Evolutionary conservation across 2,888 invertebrate species (phyloP).

Genomic region (Sphinx pinastri): DNA sequence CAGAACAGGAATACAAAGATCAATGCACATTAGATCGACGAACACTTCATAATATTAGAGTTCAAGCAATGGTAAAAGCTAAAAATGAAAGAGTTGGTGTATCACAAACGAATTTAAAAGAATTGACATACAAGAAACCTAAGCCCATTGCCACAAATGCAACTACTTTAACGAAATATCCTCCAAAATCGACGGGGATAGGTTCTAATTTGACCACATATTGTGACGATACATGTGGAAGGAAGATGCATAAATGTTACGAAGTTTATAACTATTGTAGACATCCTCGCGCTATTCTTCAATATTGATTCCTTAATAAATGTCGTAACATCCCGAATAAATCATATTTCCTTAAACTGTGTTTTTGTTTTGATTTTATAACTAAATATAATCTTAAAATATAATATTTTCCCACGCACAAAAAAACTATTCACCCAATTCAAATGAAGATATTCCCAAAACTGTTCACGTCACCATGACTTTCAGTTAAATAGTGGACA

Average conservation of each 20-base stretch:
- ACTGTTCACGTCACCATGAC: not conserved
- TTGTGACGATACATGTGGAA: not conserved
- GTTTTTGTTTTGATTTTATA: not conserved
- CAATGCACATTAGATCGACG: slow-evolving; percentile 34
- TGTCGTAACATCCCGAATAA: not conserved
- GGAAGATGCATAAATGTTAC: slow-evolving; percentile 27
- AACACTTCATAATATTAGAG: slow-evolving; percentile 36
- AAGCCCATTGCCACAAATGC: slow-evolving; percentile 33
- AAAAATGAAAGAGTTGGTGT: slow-evolving; percentile 32
- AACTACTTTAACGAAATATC: slow-evolving; percentile 52
- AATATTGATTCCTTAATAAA: not conserved
- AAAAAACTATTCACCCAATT: too few relatives aligned
- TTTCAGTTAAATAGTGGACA: not conserved
- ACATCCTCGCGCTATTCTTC: not conserved
- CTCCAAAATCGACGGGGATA: slow-evolving; percentile 46
- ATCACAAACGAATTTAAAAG: slow-evolving; percentile 26
- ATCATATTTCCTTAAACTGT: not conserved
- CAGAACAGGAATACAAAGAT: slow-evolving; percentile 28
- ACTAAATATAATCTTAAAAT: not conserved
- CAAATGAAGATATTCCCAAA: too few relatives aligned
- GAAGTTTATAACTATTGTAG: slow-evolving; percentile 18
- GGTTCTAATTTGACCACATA: slow-evolving; percentile 27
- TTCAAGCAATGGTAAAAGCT: slow-evolving; percentile 37
- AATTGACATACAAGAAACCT: slow-evolving; percentile 26
- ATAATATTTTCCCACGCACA: too few relatives aligned